Conservation (phyloP, 2,113 vertebrate genomes). For the Eclectus roratus region DNA sequence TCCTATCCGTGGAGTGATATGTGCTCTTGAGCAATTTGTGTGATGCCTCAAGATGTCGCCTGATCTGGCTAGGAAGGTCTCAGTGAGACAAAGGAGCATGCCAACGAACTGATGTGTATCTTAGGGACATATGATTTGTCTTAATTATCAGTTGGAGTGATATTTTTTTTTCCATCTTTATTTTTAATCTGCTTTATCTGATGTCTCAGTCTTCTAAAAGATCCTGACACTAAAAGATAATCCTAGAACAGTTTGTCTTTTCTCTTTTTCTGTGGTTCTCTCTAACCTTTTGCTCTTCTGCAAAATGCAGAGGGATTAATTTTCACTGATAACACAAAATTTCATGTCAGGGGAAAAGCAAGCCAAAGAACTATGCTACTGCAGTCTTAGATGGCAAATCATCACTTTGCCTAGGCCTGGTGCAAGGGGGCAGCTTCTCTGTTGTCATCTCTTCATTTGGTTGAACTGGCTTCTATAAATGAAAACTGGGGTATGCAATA, state of each 20-base stretch:
- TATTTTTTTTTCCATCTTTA: background rate
- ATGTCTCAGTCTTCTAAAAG: background rate
- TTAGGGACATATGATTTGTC: background rate
- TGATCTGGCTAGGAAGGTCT: background rate
- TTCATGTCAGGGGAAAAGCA: background rate
- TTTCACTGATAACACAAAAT: constrained; percentile 18
- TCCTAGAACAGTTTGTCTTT: background rate
- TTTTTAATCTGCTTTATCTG: background rate
- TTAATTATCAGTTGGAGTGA: background rate
- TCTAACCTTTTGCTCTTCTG: background rate
- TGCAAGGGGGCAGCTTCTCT: background rate
- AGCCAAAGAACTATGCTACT: background rate
- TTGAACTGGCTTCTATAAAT: background rate
- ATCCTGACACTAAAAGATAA: background rate
- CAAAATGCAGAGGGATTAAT: background rate
- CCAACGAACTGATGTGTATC: background rate
- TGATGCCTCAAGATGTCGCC: background rate
- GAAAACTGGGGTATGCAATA: background rate
- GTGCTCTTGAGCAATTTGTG: background rate
- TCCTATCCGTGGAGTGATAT: rapidly evolving
- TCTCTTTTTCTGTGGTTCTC: background rate
- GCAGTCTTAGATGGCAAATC: background rate
- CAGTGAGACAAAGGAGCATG: background rate
- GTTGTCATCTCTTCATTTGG: background rate
- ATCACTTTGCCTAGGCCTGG: background rate